Conservation (phyloP, 2,797 vertebrate genomes). For the Percopsis omiscomaycus region DNA sequence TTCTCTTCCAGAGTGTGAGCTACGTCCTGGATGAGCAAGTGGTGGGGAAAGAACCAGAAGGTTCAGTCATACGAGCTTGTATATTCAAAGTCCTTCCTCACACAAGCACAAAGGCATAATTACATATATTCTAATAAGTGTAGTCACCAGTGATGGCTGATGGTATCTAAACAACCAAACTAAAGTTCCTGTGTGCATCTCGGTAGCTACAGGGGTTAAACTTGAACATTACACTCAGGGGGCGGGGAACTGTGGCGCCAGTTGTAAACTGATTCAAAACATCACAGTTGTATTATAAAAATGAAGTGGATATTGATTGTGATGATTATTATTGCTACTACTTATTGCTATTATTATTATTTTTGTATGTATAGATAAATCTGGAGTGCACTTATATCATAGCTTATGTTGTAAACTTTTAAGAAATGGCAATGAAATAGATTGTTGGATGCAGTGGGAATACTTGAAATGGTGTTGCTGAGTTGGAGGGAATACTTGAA, state of each 20-base stretch:
- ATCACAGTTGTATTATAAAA: slow-evolving; percentile 67
- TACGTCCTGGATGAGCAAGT: slow-evolving; percentile 68
- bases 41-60: slow-evolving; percentile 72
- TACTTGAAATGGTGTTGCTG: slow-evolving; percentile 73
- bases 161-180: slow-evolving; percentile 78
- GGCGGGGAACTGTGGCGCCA: slow-evolving; percentile 63
- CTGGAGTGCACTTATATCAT: slow-evolving; percentile 79
- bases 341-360: slow-evolving; percentile 76
- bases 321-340: slow-evolving; percentile 74
- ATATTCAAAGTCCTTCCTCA: not conserved
- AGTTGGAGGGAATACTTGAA: slow-evolving; percentile 73
- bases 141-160: slow-evolving; percentile 52
- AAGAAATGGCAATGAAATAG: slow-evolving; percentile 66
- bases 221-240: slow-evolving; percentile 83
- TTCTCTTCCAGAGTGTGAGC: slow-evolving; percentile 51
- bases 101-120: slow-evolving; percentile 70
- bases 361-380: slow-evolving; percentile 78
- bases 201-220: slow-evolving; percentile 71
- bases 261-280: slow-evolving; percentile 48
- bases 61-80: slow-evolving; percentile 39
- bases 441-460: slow-evolving; percentile 57
- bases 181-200: slow-evolving; percentile 67
- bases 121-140: slow-evolving; percentile 64
- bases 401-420: slow-evolving; percentile 77
- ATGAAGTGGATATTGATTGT: slow-evolving; percentile 74